Base-by-base conservation (phyloP, 64 coral and sea anemone species). In the Dendronephthya gigantea region DNA sequence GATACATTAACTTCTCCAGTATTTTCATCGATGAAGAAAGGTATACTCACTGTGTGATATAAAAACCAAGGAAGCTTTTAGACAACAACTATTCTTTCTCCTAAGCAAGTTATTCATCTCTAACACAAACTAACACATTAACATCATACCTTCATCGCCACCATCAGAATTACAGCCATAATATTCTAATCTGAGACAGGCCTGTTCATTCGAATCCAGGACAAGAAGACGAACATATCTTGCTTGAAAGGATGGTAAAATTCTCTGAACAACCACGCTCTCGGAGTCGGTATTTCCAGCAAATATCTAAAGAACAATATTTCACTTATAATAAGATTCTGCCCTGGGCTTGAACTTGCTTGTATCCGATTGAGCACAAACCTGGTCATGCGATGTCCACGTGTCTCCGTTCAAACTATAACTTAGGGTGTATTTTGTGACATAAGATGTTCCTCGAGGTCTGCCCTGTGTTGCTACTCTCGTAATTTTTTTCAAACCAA, bases 151-250 rank as follows among this genome's bases (percentile, higher is more conserved):
- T 91, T 91, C 86, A 39, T 97, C 94, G 50, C 88, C 59, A 7
- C 94, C 94, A 16, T 86, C 90, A 34, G 94, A 97, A 51, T 97
- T 89, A 82, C 94, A 97, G 14, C 94, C 94, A 30, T 97, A 97
- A 22, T 93, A 85, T 37, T 97, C 94, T 19, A 97, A 48, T 48
- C 94, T 90, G 29, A 91, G 35, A 38, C 94, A 97, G 25, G 90
- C 93, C 17, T 84, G 83, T 48, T 52, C 87, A 35, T 83, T 89
- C 94, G 91, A 97, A 14, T 58, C 82, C 5, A 83, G 39, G 55
- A 91, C 91, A 86, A 89, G 94, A 28, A 97, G 82, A 47, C 94
- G 89, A 76, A 93, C 94, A 55, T 89, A 93, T 0, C 94, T 91
- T 12, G 94, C 83, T 38, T 97, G 94, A 51, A 93, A 97, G 31